Percentiles rank a stretch among this genome's conserved stretches.
Evolutionary conservation across 2,113 vertebrate genomes (phyloP).

Genomic region (Pogona vitticeps): DNA sequence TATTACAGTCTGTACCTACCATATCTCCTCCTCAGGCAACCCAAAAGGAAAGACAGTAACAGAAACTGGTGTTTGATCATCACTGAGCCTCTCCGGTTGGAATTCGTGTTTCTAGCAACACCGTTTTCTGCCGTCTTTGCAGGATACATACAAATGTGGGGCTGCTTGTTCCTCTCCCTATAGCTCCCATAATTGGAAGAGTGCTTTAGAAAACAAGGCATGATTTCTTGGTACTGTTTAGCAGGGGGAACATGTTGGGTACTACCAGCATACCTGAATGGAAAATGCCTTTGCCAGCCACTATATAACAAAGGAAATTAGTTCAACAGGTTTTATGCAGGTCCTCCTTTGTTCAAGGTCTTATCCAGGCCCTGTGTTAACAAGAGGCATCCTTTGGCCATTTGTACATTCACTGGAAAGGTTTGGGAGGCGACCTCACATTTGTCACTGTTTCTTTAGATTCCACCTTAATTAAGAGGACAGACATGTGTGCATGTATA

Average conservation of each 20-base stretch:
- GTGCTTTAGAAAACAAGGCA: background rate
- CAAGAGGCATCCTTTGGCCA: background rate
- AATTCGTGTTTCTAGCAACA: background rate
- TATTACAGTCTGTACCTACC: background rate
- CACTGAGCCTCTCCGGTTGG: background rate
- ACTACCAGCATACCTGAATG: background rate
- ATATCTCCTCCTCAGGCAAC: background rate
- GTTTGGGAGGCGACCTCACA: too few relatives aligned
- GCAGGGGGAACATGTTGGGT: background rate
- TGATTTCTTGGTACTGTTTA: background rate
- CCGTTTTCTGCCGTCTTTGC: background rate
- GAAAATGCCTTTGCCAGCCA: background rate
- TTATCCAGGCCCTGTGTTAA: background rate
- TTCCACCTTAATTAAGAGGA: background rate
- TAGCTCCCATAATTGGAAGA: background rate
- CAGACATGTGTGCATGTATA: too few relatives aligned
- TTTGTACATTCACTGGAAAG: background rate
- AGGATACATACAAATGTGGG: background rate
- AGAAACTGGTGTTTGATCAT: background rate
- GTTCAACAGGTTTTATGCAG: background rate
- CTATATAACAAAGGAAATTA: background rate
- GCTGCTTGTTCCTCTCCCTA: background rate
- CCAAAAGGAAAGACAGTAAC: background rate
- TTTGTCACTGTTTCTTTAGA: background rate
- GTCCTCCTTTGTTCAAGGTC: background rate